These are phyloP conservation scores for Trichogramma dendrolimi DNA, from an alignment of 2,888 invertebrate species.

Conservation along the genomic window DNA sequence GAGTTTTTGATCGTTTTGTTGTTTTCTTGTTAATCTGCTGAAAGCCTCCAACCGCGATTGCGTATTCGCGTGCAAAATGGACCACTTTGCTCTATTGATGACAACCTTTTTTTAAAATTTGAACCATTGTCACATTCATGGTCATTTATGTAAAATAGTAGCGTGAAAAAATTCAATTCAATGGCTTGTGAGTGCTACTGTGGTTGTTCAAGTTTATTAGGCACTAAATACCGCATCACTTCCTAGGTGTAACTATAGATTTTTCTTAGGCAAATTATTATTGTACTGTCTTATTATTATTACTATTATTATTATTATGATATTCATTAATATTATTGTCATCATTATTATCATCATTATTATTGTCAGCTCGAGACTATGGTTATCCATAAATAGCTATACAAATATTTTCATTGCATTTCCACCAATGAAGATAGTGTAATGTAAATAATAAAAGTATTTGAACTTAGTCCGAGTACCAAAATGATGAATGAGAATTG, in stretches of 20 bases:
- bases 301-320: conserved; percentile 36
- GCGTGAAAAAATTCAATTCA: conserved; percentile 15
- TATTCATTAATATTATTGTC: conserved; percentile 40
- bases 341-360: conserved; percentile 38
- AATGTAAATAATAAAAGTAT: conserved; percentile 43
- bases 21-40: conserved; percentile 17
- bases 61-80: conserved; percentile 15
- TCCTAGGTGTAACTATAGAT: conserved; percentile 47
- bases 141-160: conserved; percentile 1
- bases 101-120: too few relatives aligned
- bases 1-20: conserved; percentile 10
- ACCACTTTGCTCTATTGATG: conserved; percentile 11
- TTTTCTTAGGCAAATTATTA: conserved; percentile 43
- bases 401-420: too few relatives aligned
- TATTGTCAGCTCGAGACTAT: conserved; percentile 15
- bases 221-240: conserved; percentile 47
- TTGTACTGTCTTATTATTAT: conserved; percentile 40
- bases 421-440: too few relatives aligned
- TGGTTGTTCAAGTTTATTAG: conserved; percentile 47
- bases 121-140: too few relatives aligned
- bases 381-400: too few relatives aligned
- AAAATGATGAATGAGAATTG: conserved; percentile 48
- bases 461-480: conserved; percentile 41
- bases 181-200: conserved; percentile 35
- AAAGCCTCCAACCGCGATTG: conserved; percentile 3